Conservation (phyloP, 2,797 vertebrate genomes). For the Neostethus bicornis region DNA sequence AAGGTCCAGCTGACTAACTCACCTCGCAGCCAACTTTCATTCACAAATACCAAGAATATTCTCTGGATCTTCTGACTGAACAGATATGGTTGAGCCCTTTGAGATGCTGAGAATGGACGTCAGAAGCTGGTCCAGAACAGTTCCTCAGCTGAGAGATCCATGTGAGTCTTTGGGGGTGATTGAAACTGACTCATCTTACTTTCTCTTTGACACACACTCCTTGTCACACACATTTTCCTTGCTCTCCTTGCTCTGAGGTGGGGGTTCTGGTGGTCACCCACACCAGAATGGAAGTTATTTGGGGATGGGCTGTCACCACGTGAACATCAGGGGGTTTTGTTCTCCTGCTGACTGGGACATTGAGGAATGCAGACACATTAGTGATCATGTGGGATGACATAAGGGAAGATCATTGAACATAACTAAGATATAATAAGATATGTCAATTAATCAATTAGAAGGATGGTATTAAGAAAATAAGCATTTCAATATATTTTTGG, state of each 20-base stretch:
- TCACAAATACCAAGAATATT: constrained; percentile 22
- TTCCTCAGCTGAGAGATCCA: constrained; percentile 1
- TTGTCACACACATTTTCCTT: constrained; percentile 45
- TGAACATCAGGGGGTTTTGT: constrained; percentile 45
- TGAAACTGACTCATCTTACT: constrained; percentile 20
- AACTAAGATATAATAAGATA: too few species aligned
- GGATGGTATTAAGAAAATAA: too few species aligned
- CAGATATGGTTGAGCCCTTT: not conserved
- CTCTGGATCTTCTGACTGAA: not conserved
- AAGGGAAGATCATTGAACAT: not conserved
- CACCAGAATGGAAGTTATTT: constrained; percentile 73
- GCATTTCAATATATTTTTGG: too few species aligned
- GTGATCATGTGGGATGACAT: constrained; percentile 39
- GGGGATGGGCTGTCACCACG: constrained; percentile 66
- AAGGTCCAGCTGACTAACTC: constrained; percentile 18
- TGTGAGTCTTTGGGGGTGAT: not conserved
- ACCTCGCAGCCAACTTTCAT: constrained; percentile 28
- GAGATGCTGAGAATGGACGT: not conserved
- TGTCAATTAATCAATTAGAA: too few species aligned
- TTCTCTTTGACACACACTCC: constrained; percentile 24
- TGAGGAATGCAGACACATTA: constrained; percentile 38
- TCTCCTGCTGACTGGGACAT: constrained; percentile 65
- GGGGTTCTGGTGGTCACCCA: constrained; percentile 26
- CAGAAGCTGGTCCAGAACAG: not conserved
- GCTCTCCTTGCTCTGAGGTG: constrained; percentile 17